A percentile compares a stretch with the other conserved stretches of the same genome.
Evolutionary conservation across 2,888 invertebrate species (phyloP).

Genomic region (Dendrolimus pini): DNA sequence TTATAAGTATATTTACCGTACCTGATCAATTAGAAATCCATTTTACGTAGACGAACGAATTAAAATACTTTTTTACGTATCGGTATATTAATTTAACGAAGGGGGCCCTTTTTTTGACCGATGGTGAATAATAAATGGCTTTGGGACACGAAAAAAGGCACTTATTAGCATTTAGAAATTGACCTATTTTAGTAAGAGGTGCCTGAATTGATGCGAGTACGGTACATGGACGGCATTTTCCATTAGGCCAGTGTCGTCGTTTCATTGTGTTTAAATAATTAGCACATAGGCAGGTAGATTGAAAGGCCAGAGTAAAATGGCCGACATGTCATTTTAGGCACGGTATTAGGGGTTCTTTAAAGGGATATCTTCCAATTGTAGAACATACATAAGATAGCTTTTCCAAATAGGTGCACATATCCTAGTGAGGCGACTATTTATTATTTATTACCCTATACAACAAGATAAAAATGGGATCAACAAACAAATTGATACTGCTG

Average conservation of each 20-base stretch:
- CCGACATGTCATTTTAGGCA: constrained; percentile 2
- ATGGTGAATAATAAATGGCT: constrained; percentile 50
- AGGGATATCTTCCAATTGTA: no score
- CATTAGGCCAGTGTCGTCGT: constrained; percentile 18
- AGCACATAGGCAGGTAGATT: constrained; percentile 11
- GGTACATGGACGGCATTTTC: constrained; percentile 20
- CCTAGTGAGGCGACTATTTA: no score
- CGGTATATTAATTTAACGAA: constrained; percentile 12
- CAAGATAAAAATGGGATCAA: no score
- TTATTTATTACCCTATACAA: no score
- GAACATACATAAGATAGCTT: no score
- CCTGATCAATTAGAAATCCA: no score
- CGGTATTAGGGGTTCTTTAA: background rate
- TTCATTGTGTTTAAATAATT: constrained; percentile 27
- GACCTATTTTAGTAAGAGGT: constrained; percentile 28
- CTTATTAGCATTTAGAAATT: constrained; percentile 47
- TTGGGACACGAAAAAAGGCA: constrained; percentile 38
- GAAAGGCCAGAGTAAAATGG: constrained; percentile 14
- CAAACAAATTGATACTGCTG: no score
- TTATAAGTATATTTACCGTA: no score
- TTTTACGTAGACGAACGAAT: no score
- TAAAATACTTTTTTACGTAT: constrained; percentile 18
- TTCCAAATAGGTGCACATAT: no score
- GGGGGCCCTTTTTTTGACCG: constrained; percentile 18
- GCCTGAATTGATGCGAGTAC: constrained; percentile 20